Conservation (phyloP, 2,797 vertebrate species). For the Hoplostethus atlanticus region DNA sequence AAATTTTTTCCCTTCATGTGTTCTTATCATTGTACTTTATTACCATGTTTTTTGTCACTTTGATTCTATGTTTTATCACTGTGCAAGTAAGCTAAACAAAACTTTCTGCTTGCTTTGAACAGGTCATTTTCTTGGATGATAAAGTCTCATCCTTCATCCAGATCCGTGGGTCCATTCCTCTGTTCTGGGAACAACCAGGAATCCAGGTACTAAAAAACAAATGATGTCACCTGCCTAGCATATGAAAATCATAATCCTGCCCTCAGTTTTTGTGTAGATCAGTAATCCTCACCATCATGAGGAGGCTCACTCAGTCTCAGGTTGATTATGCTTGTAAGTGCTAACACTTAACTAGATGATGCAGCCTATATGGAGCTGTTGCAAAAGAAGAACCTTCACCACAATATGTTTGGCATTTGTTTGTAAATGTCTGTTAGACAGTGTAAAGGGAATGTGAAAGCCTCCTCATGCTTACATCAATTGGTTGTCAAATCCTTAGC, state of each 20-base stretch:
- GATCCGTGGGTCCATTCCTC: constrained; percentile 95
- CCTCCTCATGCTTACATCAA: background rate
- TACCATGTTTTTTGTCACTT: background rate
- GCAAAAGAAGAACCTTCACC: background rate
- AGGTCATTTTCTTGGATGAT: constrained; percentile 97
- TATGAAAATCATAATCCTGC: constrained; percentile 1
- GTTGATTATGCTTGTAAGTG: background rate
- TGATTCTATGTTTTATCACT: background rate
- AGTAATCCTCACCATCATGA: background rate
- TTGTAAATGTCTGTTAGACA: background rate
- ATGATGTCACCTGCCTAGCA: background rate
- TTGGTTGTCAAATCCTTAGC: constrained; percentile 7
- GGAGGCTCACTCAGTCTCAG: background rate
- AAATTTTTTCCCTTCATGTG: background rate
- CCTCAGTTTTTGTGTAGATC: background rate
- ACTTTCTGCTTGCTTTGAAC: constrained; percentile 37
- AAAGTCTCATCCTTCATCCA: constrained; percentile 97
- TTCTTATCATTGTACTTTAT: background rate
- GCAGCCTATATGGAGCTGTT: background rate
- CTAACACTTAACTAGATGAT: background rate
- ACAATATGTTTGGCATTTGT: constrained; percentile 13
- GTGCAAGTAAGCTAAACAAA: background rate
- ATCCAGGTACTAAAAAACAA: constrained; percentile 88
- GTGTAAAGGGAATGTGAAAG: background rate
- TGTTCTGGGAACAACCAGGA: constrained; percentile 99